Evolutionary conservation across 2,888 invertebrate species (phyloP), one percentile per base, ranked within the genome.

Genomic region (Parnassius orleans): DNA sequence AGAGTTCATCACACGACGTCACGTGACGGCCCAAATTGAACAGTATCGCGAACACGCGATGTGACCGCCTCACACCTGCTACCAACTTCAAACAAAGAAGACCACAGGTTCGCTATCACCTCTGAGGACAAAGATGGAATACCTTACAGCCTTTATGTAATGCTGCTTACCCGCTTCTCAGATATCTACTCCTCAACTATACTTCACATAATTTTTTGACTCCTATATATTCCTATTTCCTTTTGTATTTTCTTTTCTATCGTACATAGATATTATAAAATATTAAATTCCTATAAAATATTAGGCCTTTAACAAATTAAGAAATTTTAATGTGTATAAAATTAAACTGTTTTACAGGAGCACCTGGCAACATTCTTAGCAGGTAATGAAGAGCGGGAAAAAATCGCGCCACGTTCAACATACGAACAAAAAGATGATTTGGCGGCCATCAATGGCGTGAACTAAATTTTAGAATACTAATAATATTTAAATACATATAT

Each of bases 321-420:
- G 19, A 12, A 3, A 7, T 15, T 53, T 41, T 53, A 53, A 42
- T 15, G 10, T 12, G 3, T 46, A 0, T 46, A 12, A 9, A 53
- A 12, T 14, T 19, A 41, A 56, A 41, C 10, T 46, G 42, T 44
- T 53, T 58, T 63, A 46, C 41, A 63, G 95, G 95, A 94, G 76
- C 93, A 93, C 62, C 77, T 95, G 55, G 95, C 95, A 0, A 86
- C 93, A 63, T 93, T 94, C 72, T 77, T 95, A 57, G 95, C 95
- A 11, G 95, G 95, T 54, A 94, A 94, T 66, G 94, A 94, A 59
- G 93, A 93, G 72, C 89, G 93, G 0, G 93, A 93, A 72, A 94
- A 94, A 76, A 92, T 93, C 2, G 76, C 90, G 7, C 90, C 90
- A 19, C 82, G 86, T 24, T 83, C 87, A 2, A 68, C 87, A 67